Percentiles rank a stretch among this genome's conserved stretches.
Conservation (phyloP, 2,113 vertebrate genomes). For the Xerus inauris region DNA sequence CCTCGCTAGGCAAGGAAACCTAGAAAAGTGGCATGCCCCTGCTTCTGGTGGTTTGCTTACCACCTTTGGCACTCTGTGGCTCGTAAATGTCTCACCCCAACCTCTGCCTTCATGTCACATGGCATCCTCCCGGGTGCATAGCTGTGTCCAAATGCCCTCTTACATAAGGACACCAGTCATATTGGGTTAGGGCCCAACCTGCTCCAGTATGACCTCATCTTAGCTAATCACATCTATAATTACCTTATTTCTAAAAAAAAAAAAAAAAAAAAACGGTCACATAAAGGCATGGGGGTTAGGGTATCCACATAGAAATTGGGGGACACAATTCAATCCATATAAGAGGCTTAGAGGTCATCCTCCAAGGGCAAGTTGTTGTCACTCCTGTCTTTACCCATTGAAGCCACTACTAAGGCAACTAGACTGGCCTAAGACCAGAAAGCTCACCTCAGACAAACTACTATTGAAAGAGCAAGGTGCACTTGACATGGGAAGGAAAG, state of each 20-base stretch:
- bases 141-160: not conserved
- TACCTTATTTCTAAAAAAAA: not conserved
- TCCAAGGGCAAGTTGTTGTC: not conserved
- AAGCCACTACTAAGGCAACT: not conserved
- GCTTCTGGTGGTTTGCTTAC: not conserved
- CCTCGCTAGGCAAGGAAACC: not conserved
- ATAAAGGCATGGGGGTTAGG: too few species aligned
- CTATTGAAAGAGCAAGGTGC: not conserved
- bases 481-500: not conserved
- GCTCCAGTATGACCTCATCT: not conserved
- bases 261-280: too few species aligned
- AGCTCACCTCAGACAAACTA: not conserved
- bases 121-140: too few species aligned
- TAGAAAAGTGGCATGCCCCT: not conserved
- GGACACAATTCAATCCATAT: not conserved
- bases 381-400: not conserved
- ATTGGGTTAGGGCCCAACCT: not conserved
- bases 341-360: not conserved
- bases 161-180: not conserved
- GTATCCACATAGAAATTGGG: not conserved
- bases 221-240: not conserved
- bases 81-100: not conserved
- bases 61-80: not conserved
- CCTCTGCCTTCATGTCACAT: not conserved
- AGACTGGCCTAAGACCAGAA: not conserved